Evolutionary conservation across 2,888 invertebrate species (phyloP).

Genomic region (Archips xylosteana): DNA sequence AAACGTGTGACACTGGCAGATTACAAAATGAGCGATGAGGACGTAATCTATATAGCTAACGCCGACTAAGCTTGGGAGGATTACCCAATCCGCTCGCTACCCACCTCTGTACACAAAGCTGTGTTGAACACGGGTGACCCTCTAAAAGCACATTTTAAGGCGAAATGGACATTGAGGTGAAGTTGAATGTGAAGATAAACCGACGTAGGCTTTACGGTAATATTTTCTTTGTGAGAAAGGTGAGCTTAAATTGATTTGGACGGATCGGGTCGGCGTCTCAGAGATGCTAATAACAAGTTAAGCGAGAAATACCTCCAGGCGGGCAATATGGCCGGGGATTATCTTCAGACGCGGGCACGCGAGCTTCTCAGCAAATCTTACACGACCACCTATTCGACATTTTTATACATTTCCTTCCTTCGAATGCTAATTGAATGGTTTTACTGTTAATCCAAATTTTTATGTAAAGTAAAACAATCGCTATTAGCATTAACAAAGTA

Average conservation of each 20-base stretch:
- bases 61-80: constrained; percentile 33
- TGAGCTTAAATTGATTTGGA: constrained; percentile 66
- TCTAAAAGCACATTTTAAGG: constrained; percentile 44
- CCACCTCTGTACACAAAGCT: constrained; percentile 33
- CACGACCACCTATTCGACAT: constrained; percentile 7
- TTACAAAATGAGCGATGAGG: constrained; percentile 57
- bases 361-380: constrained; percentile 27
- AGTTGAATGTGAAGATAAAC: constrained; percentile 51
- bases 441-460: constrained; percentile 32
- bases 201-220: constrained; percentile 49
- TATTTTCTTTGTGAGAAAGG: constrained; percentile 59
- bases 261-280: constrained; percentile 56
- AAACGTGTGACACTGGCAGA: constrained; percentile 52
- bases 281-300: constrained; percentile 57
- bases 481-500: constrained; percentile 11
- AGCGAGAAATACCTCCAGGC: constrained; percentile 51
- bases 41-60: constrained; percentile 50
- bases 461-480: constrained; percentile 21
- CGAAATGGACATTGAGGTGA: constrained; percentile 49
- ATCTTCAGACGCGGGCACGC: constrained; percentile 45
- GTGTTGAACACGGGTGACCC: constrained; percentile 42
- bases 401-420: constrained; percentile 15
- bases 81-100: constrained; percentile 32
- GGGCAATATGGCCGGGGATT: constrained; percentile 52
- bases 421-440: constrained; percentile 14